Percentiles rank a stretch among this genome's conserved stretches.
Conservation (phyloP, 2,113 vertebrate species). For the Anseranas semipalmata region DNA sequence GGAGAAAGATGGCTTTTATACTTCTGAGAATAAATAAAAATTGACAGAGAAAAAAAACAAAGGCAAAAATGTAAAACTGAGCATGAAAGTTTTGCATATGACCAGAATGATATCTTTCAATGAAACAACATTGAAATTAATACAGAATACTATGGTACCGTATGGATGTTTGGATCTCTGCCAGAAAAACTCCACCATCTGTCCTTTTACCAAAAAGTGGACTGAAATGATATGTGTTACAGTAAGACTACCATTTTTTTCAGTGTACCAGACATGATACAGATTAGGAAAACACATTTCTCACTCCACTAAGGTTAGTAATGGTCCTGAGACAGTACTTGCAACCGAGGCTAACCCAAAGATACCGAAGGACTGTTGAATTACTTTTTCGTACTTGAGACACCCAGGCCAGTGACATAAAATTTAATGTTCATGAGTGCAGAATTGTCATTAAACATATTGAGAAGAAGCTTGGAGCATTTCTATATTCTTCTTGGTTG, state of each 20-base stretch:
- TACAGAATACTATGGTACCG: not conserved
- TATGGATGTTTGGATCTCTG: not conserved
- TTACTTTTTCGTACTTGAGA: not conserved
- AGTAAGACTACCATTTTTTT: not conserved
- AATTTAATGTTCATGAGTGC: not conserved
- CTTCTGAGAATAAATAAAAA: slow-evolving; percentile 49
- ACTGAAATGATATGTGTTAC: not conserved
- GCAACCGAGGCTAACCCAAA: not conserved
- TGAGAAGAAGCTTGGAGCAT: not conserved
- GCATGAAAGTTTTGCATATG: not conserved
- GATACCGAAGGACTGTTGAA: not conserved
- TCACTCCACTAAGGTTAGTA: not conserved
- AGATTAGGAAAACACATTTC: not conserved
- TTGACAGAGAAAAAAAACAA: slow-evolving; percentile 32
- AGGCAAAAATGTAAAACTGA: slow-evolving; percentile 11
- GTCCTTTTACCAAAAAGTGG: not conserved
- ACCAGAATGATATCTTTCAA: not conserved
- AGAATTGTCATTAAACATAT: not conserved
- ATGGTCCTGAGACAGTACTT: not conserved
- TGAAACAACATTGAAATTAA: slow-evolving; percentile 40
- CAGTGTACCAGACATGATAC: not conserved
- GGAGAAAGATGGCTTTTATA: not conserved
- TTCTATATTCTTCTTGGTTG: not conserved
- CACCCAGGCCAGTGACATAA: not conserved
- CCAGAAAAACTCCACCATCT: slow-evolving; percentile 9